Evolutionary conservation across 1,140 invertebrate genomes (phyloP).

Genomic region (Lethocerus indicus): DNA sequence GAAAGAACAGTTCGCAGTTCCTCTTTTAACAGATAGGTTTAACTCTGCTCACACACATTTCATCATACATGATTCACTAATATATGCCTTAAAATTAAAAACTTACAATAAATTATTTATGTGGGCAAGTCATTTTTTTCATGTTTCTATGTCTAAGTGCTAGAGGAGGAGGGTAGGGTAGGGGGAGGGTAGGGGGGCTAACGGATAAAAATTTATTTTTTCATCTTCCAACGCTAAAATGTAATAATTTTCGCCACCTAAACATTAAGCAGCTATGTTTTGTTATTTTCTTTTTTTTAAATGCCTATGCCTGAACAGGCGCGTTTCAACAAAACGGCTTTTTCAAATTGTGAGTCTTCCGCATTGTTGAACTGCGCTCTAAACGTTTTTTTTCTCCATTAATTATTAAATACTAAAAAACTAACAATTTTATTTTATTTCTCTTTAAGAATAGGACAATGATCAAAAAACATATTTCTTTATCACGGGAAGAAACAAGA

Average conservation of each 20-base stretch:
- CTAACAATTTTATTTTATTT: too few species aligned
- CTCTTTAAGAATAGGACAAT: too few species aligned
- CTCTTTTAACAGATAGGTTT: slow-evolving; percentile 12
- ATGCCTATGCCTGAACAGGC: slow-evolving; percentile 10
- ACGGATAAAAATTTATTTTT: slow-evolving; percentile 9
- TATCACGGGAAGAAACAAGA: too few species aligned
- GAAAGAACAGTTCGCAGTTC: not conserved
- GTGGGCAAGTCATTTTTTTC: slow-evolving; percentile 14
- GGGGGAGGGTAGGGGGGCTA: slow-evolving; percentile 14
- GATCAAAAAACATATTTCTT: too few species aligned
- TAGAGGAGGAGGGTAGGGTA: too few species aligned
- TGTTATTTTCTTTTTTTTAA: not conserved
- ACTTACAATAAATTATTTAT: slow-evolving; percentile 16
- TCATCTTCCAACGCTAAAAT: slow-evolving; percentile 7
- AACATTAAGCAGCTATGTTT: slow-evolving; percentile 13
- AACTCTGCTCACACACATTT: slow-evolving; percentile 14
- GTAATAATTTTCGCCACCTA: slow-evolving; percentile 10
- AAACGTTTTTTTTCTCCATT: too few species aligned
- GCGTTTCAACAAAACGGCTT: too few species aligned
- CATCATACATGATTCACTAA: slow-evolving; percentile 13
- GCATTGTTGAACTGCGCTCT: too few species aligned
- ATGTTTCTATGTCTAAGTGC: slow-evolving; percentile 11
- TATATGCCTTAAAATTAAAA: slow-evolving; percentile 16
- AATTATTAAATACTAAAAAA: too few species aligned
- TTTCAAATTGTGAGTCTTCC: too few species aligned